phyloP scores from a whole-genome alignment of 2,888 invertebrate species.

The Orchesellides sinensis region DNA sequence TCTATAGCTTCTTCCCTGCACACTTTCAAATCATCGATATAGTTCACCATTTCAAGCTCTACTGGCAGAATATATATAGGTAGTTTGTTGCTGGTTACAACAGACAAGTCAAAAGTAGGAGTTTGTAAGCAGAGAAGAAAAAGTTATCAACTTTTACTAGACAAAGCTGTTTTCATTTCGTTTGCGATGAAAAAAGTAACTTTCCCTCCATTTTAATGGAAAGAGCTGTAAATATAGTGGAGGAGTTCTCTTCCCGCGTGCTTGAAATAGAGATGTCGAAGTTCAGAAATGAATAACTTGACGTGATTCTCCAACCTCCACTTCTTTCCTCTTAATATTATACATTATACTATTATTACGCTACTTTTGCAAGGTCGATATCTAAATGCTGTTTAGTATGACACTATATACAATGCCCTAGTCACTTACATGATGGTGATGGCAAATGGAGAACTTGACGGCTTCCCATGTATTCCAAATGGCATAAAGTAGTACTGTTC shows the following conservation, averaged over 20 bases:
- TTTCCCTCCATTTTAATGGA: not conserved
- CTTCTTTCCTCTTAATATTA: constrained; percentile 7
- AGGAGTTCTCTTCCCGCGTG: not conserved
- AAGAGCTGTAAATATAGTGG: no score
- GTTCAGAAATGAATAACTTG: constrained; percentile 20
- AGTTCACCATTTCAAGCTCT: not conserved
- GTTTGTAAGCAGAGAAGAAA: constrained; percentile 3
- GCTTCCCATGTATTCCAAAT: no score
- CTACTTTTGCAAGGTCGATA: not conserved
- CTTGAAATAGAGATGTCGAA: not conserved
- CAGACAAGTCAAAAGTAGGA: not conserved
- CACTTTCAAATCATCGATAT: no score
- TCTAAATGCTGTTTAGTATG: no score
- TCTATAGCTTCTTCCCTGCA: no score
- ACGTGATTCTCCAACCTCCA: constrained; percentile 13
- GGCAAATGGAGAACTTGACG: no score
- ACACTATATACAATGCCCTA: no score
- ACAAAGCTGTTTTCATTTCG: constrained; percentile 21
- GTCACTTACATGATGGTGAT: no score
- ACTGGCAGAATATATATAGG: not conserved
- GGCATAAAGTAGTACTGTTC: no score
- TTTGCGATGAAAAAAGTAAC: not conserved
- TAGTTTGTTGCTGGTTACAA: no score
- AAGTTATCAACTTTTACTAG: constrained; percentile 13
- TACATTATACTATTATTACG: constrained; percentile 1